Percentiles rank a stretch among this genome's conserved stretches.
phyloP scores from a whole-genome alignment of 2,797 vertebrate species.

The Coccyzus lansbergi region DNA sequence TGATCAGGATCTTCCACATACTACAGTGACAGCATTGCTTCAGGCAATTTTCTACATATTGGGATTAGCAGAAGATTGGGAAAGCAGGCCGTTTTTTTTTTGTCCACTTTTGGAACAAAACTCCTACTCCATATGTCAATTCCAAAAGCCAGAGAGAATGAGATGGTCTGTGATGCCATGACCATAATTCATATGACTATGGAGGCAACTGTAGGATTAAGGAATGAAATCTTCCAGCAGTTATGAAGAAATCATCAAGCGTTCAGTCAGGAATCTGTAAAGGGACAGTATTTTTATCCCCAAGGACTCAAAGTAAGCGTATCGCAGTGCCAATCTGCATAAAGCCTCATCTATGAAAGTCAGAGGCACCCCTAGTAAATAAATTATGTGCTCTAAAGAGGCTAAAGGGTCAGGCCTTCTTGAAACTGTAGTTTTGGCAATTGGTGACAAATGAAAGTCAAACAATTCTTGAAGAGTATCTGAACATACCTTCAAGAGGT shows the following conservation, averaged over 20 bases:
- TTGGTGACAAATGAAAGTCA: not conserved
- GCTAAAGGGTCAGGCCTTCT: not conserved
- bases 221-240: not conserved
- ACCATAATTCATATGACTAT: not conserved
- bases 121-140: not conserved
- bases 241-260: not conserved
- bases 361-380: not conserved
- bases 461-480: not conserved
- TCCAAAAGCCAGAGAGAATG: not conserved
- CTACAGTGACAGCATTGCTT: not conserved
- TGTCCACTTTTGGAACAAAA: not conserved
- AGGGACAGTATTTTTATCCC: not conserved
- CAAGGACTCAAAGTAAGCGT: not conserved
- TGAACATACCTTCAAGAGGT: not conserved
- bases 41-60: not conserved
- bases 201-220: not conserved
- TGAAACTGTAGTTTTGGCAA: not conserved
- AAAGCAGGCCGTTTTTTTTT: not conserved
- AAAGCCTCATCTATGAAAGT: not conserved
- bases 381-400: not conserved
- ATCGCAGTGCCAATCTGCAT: not conserved
- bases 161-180: not conserved
- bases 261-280: not conserved
- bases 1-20: not conserved
- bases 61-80: fast-evolving